Evolutionary conservation across 2,113 vertebrate genomes (phyloP), one percentile per base, ranked within the genome.

Genomic region (Excalfactoria chinensis): DNA sequence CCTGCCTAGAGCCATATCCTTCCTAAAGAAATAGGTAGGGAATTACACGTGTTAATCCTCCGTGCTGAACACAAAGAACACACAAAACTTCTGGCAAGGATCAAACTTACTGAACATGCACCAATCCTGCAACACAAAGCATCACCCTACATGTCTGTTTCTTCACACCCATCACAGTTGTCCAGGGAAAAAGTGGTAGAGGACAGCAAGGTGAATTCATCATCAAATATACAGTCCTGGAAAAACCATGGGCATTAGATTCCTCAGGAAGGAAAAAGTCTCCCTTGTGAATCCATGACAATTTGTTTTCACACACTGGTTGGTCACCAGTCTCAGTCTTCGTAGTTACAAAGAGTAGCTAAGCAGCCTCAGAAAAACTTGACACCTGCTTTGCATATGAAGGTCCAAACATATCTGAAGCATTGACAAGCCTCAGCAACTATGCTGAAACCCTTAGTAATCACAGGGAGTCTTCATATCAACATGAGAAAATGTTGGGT

Each of bases 11-110:
- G 43, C n/a, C 40, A 43, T 26, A 40, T 2, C 0, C 49, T 51
- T 81, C 64, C 56, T 17, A 40, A 18, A 71, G 0, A 0, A 74
- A 56, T 5, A 81, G 0, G 6, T 1, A 55, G 40, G 0, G 0
- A 59, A 74, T 56, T 59, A 63, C 18, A 8, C 4, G 9, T 56
- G 51, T 43, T 84, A 21, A 25, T 13, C 25, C 32, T 37, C 2
- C 55, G 32, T 0, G 0, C 9, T n/a, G 55, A 35, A 41, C 13
- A 18, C 7, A 22, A 41, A 41, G 49, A 41, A 76, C 67, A 41
- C 26, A 19, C 0, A 0, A 37, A 68, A 66, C 58, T 91, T 41
- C 43, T 21, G 22, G 19, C 40, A 87, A 84, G 51, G 7, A 64
- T 37, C 56, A 73, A 41, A 46, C 48, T 40, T 69, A 67, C 70